Conservation (phyloP, 2,888 invertebrate species). For the Cataglyphis altisquamis region DNA sequence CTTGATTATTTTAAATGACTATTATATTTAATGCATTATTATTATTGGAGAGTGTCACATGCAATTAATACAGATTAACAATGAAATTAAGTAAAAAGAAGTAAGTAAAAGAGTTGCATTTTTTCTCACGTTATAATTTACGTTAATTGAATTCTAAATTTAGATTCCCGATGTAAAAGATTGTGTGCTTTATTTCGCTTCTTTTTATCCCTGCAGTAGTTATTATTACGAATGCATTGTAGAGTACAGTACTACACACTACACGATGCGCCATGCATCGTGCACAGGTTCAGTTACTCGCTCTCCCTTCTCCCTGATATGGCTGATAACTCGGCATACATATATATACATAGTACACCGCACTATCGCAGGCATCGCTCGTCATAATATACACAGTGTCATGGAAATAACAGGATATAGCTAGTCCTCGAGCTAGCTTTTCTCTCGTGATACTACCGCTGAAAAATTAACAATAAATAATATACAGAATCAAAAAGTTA, state of each 20-base stretch:
- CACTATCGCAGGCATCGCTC: constrained; percentile 1
- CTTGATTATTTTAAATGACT: background rate
- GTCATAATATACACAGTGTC: constrained; percentile 1
- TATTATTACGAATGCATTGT: background rate
- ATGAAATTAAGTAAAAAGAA: background rate
- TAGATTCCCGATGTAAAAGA: background rate
- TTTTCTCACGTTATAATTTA: background rate
- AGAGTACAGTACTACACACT: background rate
- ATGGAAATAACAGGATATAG: background rate
- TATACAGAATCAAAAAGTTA: background rate
- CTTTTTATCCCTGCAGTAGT: background rate
- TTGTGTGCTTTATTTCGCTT: background rate
- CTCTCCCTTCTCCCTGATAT: constrained; percentile 14
- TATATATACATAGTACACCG: background rate
- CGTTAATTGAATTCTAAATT: background rate
- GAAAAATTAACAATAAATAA: background rate
- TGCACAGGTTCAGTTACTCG: constrained; percentile 27
- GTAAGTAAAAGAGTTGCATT: background rate
- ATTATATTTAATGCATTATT: background rate
- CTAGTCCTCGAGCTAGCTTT: background rate
- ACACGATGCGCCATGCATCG: background rate
- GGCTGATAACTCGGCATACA: constrained; percentile 16
- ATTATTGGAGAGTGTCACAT: background rate
- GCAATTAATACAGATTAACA: background rate
- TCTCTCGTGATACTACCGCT: background rate